Conservation (phyloP, 2,797 vertebrate genomes). For the Melanotaenia pygmaea region DNA sequence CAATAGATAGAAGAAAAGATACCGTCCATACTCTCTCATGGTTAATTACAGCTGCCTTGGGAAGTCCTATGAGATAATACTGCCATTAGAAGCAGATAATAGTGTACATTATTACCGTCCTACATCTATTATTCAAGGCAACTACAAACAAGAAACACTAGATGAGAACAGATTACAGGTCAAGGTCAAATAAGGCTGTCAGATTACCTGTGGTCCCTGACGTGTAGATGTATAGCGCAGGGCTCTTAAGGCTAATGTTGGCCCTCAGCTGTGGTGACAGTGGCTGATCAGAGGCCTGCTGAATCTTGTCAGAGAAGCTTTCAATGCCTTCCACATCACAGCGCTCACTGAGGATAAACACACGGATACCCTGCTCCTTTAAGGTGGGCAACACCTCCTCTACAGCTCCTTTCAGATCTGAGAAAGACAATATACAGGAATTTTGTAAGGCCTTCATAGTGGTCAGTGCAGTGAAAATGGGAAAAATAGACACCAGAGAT, state of each 20-base stretch:
- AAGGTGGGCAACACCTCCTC: slow-evolving; percentile 87
- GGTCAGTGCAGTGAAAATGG: neutral
- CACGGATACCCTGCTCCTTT: slow-evolving; percentile 74
- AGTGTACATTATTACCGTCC: neutral
- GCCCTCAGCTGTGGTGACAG: slow-evolving; percentile 82
- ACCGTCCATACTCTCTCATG: slow-evolving; percentile 77
- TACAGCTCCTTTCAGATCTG: slow-evolving; percentile 83
- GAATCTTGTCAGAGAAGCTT: slow-evolving; percentile 83
- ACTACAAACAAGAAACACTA: neutral
- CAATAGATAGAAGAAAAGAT: slow-evolving; percentile 41
- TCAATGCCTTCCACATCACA: slow-evolving; percentile 78
- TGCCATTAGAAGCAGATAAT: neutral
- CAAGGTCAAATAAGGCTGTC: neutral
- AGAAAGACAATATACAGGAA: neutral
- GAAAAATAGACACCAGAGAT: no score
- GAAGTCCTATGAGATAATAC: slow-evolving; percentile 82
- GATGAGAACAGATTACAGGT: neutral
- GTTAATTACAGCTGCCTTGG: slow-evolving; percentile 87
- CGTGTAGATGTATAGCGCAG: slow-evolving; percentile 90
- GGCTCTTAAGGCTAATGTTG: slow-evolving; percentile 73
- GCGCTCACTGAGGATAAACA: slow-evolving; percentile 82
- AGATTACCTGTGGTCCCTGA: slow-evolving; percentile 92
- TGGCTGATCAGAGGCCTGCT: slow-evolving; percentile 81
- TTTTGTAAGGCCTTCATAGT: neutral
- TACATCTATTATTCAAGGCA: slow-evolving; percentile 6